Percentiles rank a stretch among this genome's conserved stretches.
phyloP scores from a whole-genome alignment of 2,797 vertebrate genomes.

The Diplodus puntazzo region DNA sequence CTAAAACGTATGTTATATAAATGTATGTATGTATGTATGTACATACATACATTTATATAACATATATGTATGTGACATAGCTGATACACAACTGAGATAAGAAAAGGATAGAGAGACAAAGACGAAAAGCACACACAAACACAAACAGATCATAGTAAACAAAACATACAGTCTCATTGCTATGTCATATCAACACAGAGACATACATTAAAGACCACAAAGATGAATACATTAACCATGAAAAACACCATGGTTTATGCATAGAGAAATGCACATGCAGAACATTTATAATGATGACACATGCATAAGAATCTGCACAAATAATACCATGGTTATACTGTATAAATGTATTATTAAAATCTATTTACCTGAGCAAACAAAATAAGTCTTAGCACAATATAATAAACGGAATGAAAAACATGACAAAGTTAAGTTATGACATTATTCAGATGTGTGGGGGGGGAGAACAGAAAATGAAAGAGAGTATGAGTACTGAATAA shows the following conservation, averaged over 20 bases:
- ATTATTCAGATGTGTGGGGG: neutral
- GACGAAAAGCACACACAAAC: neutral
- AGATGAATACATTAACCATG: conserved; percentile 17
- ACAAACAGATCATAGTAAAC: neutral
- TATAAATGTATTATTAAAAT: no score
- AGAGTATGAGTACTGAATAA: neutral
- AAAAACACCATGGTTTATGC: conserved; percentile 3
- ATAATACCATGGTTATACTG: neutral
- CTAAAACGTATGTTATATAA: conserved; percentile 10
- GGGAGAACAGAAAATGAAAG: neutral
- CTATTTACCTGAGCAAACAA: neutral
- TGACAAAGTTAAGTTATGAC: neutral
- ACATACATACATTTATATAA: conserved; percentile 39
- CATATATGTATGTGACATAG: conserved; percentile 47
- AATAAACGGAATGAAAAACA: neutral
- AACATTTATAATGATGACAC: neutral
- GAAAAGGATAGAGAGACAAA: conserved; percentile 3
- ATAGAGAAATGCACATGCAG: conserved; percentile 16
- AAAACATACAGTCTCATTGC: neutral
- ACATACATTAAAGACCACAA: conserved; percentile 11
- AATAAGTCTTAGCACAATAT: neutral
- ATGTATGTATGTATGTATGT: neutral
- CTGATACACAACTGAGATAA: conserved; percentile 17
- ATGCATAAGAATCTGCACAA: neutral
- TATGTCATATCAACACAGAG: conserved; percentile 15